Conservation (phyloP, 1,140 invertebrate species). For the Solenopsis invicta region DNA sequence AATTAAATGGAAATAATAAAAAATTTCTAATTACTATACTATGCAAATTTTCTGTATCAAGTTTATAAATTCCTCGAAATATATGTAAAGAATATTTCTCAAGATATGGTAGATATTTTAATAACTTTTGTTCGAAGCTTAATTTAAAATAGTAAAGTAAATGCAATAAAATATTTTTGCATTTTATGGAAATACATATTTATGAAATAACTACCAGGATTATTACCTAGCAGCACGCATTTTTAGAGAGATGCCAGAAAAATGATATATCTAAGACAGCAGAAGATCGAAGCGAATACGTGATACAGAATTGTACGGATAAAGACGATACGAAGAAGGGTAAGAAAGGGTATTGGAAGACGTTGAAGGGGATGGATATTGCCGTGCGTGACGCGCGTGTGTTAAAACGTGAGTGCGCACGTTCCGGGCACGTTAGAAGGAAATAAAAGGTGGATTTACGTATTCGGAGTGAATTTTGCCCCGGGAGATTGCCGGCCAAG, state of each 20-base stretch:
- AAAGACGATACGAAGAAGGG: slow-evolving; percentile 14
- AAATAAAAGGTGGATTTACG: slow-evolving; percentile 57
- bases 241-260: background rate
- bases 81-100: background rate
- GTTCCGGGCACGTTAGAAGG: slow-evolving; percentile 58
- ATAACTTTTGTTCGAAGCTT: background rate
- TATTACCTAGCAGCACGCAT: background rate
- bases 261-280: slow-evolving; percentile 31
- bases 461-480: slow-evolving; percentile 56
- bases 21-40: background rate
- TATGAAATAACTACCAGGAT: background rate
- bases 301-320: slow-evolving; percentile 43
- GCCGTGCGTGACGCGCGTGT: slow-evolving; percentile 58
- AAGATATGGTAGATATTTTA: background rate
- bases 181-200: background rate
- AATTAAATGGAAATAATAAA: background rate
- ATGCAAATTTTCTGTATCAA: background rate
- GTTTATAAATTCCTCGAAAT: background rate
- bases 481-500: slow-evolving; percentile 35
- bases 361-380: slow-evolving; percentile 50
- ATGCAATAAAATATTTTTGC: background rate
- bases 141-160: background rate
- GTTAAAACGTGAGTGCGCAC: slow-evolving; percentile 45
- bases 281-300: slow-evolving; percentile 18
- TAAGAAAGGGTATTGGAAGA: slow-evolving; percentile 55